Evolutionary conservation across 2,113 vertebrate genomes (phyloP), one percentile per base, ranked within the genome.

Genomic region (Heterochromis multidens): DNA sequence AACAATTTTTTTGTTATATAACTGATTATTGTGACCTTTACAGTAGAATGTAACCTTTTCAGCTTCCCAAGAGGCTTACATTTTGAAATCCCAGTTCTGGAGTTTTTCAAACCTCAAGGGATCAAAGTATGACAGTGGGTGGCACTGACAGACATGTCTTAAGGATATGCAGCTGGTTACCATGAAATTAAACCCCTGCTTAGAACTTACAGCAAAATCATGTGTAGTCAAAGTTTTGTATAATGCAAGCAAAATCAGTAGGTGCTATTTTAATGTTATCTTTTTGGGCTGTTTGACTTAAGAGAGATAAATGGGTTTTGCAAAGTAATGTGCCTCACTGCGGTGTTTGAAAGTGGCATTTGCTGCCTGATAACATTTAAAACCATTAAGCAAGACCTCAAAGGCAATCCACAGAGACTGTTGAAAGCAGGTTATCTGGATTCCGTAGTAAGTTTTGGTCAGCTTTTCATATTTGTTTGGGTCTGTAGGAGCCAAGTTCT

Each of bases 391-490:
- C 23, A 19, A 23, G 61, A 63, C 11, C 5, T 3, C 1, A 52
- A 58, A 27, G 62, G 52, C 54, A 72, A 4, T 81, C 58, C 25
- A 37, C 23, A 25, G 33, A 65, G 54, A 58, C 19, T 8, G 35
- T n/a, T 43, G 29, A 61, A 5, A 83, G 79, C 25, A n/a, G 79
- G 78, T 88, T 89, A 89, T 88, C 88, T 86, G 74, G 63, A 80
- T 74, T 76, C 37, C 56, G 52, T 33, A 31, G 7, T 23, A 35
- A 85, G 19, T 12, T 83, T 78, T 31, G 27, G 4, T 72, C 70
- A 16, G 27, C 76, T 74, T 54, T 65, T 77, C 57, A 37, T 4
- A 14, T 90, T 89, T 88, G 57, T 87, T 90, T 90, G 72, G 72
- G 67, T 79, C 57, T 84, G 17, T 7, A n/a, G 33, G 52, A 85